These are phyloP conservation scores for Tragulus kanchil DNA, from an alignment of 2,113 vertebrate genomes.

Conservation along the genomic window DNA sequence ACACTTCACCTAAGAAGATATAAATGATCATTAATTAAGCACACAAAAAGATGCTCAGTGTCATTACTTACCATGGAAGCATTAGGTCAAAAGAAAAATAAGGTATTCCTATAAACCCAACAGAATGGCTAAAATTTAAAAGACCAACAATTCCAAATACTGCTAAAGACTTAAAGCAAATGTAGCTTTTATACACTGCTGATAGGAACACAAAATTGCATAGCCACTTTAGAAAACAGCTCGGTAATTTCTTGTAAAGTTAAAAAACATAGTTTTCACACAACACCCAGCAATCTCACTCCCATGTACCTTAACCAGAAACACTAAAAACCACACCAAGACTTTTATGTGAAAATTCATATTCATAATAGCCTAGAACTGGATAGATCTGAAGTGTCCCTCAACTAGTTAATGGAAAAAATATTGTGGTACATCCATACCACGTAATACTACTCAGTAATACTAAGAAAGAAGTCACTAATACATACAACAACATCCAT, in stretches of 20 bases:
- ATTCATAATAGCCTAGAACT: constrained; percentile 1
- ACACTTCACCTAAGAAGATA: constrained; percentile 9
- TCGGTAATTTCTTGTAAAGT: neutral
- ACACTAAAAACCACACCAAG: constrained; percentile 16
- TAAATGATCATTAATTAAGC: neutral
- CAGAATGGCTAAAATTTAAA: neutral
- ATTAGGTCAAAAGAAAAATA: neutral
- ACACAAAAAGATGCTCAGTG: neutral
- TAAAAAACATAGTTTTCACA: neutral
- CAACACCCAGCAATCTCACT: neutral
- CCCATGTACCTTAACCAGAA: neutral
- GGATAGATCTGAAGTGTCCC: neutral
- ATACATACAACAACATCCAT: neutral
- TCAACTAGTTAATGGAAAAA: neutral
- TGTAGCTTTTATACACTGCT: neutral
- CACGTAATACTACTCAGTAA: neutral
- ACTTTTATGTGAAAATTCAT: neutral
- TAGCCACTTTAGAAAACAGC: neutral
- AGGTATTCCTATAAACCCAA: neutral
- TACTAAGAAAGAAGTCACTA: neutral
- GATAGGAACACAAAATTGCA: neutral
- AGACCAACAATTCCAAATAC: neutral
- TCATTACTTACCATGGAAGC: neutral
- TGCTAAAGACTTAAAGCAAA: neutral
- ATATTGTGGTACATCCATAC: neutral